Percentiles rank a stretch among this genome's conserved stretches.
Evolutionary conservation across 1,140 invertebrate species (phyloP).

Genomic region (Odontomachus brunneus): DNA sequence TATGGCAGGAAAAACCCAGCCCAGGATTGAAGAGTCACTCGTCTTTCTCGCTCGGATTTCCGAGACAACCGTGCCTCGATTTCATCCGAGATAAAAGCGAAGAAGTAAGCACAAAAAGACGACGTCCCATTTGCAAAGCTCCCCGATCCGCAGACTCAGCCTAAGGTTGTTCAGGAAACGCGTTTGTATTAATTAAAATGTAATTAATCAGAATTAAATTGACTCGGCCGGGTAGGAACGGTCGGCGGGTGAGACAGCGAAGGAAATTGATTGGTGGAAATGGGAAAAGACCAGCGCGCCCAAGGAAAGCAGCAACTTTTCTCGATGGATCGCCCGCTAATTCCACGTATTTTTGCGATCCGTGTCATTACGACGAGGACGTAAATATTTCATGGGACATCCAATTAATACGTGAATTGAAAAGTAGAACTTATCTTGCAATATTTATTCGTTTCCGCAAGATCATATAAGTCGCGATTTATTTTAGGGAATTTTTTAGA

Average conservation of each 20-base stretch:
- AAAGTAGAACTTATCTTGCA: too few relatives aligned
- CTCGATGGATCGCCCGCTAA: conserved; percentile 62
- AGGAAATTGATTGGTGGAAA: conserved; percentile 36
- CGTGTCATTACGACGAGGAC: conserved; percentile 47
- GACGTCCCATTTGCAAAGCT: conserved; percentile 4
- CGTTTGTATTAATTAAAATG: conserved; percentile 78
- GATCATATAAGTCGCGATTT: too few relatives aligned
- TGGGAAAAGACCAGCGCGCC: conserved; percentile 27
- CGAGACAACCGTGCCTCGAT: conserved; percentile 51
- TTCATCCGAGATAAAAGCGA: conserved; percentile 48
- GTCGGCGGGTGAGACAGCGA: neutral
- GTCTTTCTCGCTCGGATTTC: conserved; percentile 54
- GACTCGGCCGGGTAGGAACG: conserved; percentile 42
- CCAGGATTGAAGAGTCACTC: conserved; percentile 56
- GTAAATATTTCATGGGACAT: conserved; percentile 76
- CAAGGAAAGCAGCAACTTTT: conserved; percentile 39
- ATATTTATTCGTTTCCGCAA: too few relatives aligned
- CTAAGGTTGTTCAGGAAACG: conserved; percentile 51
- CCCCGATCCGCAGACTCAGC: conserved; percentile 19
- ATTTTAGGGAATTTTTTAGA: too few relatives aligned
- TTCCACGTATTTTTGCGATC: conserved; percentile 54
- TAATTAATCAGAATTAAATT: conserved; percentile 78
- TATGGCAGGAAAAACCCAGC: conserved; percentile 39
- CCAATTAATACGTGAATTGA: conserved; percentile 41
- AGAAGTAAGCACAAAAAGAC: conserved; percentile 40